Evolutionary conservation across 2,113 vertebrate species (phyloP).

Genomic region (Acrocephalus kingi): DNA sequence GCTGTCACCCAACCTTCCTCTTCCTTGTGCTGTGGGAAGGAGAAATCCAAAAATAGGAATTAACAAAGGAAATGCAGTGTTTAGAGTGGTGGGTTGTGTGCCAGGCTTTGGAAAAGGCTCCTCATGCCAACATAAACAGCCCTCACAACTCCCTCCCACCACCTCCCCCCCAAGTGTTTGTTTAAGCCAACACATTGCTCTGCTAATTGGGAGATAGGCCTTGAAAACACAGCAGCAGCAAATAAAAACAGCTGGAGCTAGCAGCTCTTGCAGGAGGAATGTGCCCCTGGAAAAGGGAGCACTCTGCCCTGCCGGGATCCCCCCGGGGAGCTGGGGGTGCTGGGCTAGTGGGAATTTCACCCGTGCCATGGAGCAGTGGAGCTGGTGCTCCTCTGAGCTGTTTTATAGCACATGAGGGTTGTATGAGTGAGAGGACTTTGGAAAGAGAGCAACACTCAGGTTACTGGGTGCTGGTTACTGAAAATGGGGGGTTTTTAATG

Average conservation of each 20-base stretch:
- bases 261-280: neutral
- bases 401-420: neutral
- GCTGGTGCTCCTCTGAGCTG: neutral
- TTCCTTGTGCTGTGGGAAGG: neutral
- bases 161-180: conserved; percentile 62
- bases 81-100: conserved; percentile 30
- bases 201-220: conserved; percentile 81
- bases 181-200: conserved; percentile 81
- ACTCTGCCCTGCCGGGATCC: rapidly evolving
- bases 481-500: neutral
- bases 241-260: conserved; percentile 68
- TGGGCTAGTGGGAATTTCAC: too few relatives aligned
- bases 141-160: neutral
- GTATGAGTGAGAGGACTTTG: rapidly evolving
- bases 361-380: neutral
- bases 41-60: conserved; percentile 29
- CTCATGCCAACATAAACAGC: conserved; percentile 63
- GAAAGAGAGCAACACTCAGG: neutral
- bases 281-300: neutral
- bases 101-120: conserved; percentile 35
- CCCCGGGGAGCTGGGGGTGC: rapidly evolving
- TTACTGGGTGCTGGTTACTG: neutral
- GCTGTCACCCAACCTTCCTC: neutral
- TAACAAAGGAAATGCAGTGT: neutral
- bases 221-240: conserved; percentile 73